Evolutionary conservation across 2,797 vertebrate genomes (phyloP), one percentile per base, ranked within the genome.

Genomic region (Chloroceryle inda): DNA sequence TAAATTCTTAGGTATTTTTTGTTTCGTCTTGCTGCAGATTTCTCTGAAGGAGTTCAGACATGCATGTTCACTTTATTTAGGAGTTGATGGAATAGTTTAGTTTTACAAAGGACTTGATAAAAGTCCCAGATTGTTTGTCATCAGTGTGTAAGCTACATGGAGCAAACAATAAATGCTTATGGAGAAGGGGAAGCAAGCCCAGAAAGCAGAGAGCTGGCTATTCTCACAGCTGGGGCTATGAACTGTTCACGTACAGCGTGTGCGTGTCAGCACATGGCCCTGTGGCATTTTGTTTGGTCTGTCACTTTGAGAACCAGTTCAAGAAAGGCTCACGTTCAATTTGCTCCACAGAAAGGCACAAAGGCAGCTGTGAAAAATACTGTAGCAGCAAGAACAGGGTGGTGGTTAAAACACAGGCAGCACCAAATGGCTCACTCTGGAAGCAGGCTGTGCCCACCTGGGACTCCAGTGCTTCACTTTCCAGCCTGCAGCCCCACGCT

Each of bases 11-110:
- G 20, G 6, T 79, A 81, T 83, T 85, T 73, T 77, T 17, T 67
- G 63, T 88, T 94, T 93, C 81, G 45, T 94, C 85, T 95, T 69
- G 23, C 68, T 94, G 81, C 61, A 75, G 68, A 76, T 76, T 76
- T 80, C 49, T 79, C 26, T 67, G 79, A 84, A 81, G 72, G 83
- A 77, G 38, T 61, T 81, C 61, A 87, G 59, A 69, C n/a, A n/a
- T 4, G 1, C 38, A 8, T 49, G 45, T 72, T 94, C 49, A 5
- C 86, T 93, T 74, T 74, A 78, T 75, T 66, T 50, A 91, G 85
- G 76, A 89, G 80, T 3, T 82, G 74, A 69, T 68, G 80, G 80
- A 67, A 73, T 49, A 79, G 73, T 76, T 88, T 55, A 55, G 62
- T 67, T 94, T 78, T 42, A n/a, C 82, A 86, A 85, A 81, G 9